Conservation (phyloP, 2,888 invertebrate species). For the Orthosia incerta region DNA sequence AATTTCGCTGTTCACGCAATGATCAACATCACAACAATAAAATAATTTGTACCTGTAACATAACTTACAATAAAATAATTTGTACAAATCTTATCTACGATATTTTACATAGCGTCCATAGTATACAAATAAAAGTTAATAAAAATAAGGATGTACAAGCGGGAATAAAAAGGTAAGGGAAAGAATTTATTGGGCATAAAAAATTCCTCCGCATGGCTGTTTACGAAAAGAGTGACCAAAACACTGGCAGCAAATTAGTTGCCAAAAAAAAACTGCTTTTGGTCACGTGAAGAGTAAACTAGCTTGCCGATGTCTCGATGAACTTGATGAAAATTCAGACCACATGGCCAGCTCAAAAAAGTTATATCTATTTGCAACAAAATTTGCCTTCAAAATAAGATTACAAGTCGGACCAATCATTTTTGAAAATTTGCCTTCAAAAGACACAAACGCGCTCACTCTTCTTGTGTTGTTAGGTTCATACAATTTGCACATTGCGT, state of each 20-base stretch:
- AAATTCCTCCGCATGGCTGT: too few species aligned
- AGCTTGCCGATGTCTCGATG: too few species aligned
- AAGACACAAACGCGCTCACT: constrained; percentile 45
- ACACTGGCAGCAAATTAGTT: too few species aligned
- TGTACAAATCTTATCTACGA: not conserved
- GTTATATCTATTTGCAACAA: not conserved
- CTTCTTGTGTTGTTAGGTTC: constrained; percentile 25
- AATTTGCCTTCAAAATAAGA: not conserved
- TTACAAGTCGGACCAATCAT: not conserved
- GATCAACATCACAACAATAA: too few species aligned
- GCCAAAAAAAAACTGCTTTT: too few species aligned
- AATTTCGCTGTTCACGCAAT: constrained; percentile 9
- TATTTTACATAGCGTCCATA: not conserved
- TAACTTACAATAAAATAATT: constrained; percentile 20
- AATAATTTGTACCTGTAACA: not conserved
- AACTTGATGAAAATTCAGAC: too few species aligned
- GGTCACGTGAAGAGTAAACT: too few species aligned
- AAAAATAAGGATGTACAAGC: too few species aligned
- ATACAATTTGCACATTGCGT: constrained; percentile 23
- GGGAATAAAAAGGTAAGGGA: too few species aligned
- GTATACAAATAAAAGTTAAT: not conserved
- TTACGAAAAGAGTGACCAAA: too few species aligned
- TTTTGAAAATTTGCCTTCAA: constrained; percentile 28
- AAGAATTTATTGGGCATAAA: too few species aligned
- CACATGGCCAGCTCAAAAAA: too few species aligned